Evolutionary conservation across 2,113 vertebrate species (phyloP).

Genomic region (Alces alces): DNA sequence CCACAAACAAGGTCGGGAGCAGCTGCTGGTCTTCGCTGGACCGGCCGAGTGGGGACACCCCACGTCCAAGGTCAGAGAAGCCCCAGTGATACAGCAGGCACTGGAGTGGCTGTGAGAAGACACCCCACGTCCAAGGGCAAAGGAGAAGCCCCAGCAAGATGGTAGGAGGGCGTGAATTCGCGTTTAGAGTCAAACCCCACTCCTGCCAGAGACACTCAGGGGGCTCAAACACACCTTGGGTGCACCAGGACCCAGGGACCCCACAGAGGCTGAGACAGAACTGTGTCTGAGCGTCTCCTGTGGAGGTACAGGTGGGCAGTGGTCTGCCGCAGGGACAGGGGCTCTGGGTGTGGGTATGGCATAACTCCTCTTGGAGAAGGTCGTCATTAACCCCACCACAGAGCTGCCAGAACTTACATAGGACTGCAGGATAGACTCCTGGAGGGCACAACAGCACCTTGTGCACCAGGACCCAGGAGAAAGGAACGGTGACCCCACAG

Average conservation of each 20-base stretch:
- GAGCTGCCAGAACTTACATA: neutral
- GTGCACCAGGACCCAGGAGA: neutral
- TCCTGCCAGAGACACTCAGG: rapidly evolving
- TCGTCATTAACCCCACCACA: rapidly evolving
- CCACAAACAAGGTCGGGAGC: neutral
- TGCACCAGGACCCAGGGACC: neutral
- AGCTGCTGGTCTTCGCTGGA: rapidly evolving
- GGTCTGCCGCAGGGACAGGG: rapidly evolving
- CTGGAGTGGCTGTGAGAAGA: neutral
- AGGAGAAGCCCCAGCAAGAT: neutral
- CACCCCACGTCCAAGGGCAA: neutral
- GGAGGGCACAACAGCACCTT: neutral
- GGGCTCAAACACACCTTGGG: neutral
- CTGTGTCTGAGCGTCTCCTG: neutral
- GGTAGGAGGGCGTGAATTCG: rapidly evolving
- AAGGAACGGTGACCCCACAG: neutral
- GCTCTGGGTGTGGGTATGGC: neutral
- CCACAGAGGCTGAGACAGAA: neutral
- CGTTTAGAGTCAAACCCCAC: neutral
- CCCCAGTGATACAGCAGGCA: too few relatives aligned
- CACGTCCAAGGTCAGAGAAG: neutral
- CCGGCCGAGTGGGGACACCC: rapidly evolving
- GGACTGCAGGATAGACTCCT: neutral
- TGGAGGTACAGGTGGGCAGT: neutral
- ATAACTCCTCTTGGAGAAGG: neutral